A percentile compares a stretch with the other conserved stretches of the same genome.
Evolutionary conservation across 2,888 invertebrate genomes (phyloP).

Genomic region (Aleiodes testaceus): DNA sequence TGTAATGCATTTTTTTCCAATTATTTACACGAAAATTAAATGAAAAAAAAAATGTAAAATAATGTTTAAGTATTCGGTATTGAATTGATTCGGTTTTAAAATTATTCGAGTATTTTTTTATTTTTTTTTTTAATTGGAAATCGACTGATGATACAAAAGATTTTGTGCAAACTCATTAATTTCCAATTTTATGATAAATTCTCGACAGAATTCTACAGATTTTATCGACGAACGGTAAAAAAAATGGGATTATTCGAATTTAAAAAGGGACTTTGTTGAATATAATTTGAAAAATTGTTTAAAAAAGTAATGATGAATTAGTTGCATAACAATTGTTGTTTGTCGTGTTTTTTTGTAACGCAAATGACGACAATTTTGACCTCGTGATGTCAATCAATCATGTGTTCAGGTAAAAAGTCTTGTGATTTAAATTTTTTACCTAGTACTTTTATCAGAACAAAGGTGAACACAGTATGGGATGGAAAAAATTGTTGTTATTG

Average conservation of each 20-base stretch:
- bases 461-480: neutral
- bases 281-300: neutral
- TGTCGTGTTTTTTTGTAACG: neutral
- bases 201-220: neutral
- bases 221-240: neutral
- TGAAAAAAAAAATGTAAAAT: no score
- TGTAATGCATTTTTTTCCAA: neutral
- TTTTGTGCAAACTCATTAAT: neutral
- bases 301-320: neutral
- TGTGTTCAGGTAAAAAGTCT: neutral
- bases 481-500: neutral
- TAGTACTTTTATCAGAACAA: neutral
- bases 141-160: no score
- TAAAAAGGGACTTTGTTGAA: neutral
- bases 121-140: neutral
- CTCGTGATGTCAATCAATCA: neutral
- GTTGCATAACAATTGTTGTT: conserved; percentile 7
- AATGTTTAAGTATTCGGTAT: neutral
- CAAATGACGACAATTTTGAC: conserved; percentile 9
- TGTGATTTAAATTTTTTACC: neutral
- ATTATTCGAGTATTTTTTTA: neutral
- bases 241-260: neutral
- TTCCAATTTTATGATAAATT: neutral
- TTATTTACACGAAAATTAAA: no score
- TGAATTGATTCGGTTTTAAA: neutral